Evolutionary conservation across 2,113 vertebrate species (phyloP).

Genomic region (Elephantulus edwardii): DNA sequence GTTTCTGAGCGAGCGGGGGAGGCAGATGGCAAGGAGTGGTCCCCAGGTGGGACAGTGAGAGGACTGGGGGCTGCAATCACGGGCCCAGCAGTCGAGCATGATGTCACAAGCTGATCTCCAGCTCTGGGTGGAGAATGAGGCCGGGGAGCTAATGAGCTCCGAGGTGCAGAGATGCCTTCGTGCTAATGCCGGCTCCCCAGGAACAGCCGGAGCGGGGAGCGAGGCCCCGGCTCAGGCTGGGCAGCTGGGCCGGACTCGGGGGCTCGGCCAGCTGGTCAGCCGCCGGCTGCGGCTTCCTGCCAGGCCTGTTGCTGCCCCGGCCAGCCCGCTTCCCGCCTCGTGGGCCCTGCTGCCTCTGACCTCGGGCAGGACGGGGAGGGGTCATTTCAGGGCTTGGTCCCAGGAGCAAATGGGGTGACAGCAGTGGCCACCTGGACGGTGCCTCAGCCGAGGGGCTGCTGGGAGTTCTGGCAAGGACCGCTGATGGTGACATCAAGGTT

Average conservation of each 20-base stretch:
- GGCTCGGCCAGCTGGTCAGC: constrained; percentile 66
- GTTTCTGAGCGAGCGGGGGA: not conserved
- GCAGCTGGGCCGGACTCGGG: constrained; percentile 66
- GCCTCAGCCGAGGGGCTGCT: not conserved
- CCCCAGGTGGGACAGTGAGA: constrained; percentile 54
- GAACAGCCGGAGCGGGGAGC: constrained; percentile 20
- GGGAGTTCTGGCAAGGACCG: not conserved
- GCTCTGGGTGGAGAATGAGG: constrained; percentile 62
- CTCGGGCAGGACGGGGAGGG: not conserved
- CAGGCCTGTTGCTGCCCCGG: not conserved
- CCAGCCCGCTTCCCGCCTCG: not conserved
- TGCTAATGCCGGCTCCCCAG: constrained; percentile 68
- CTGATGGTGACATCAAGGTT: not conserved
- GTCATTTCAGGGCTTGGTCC: not conserved
- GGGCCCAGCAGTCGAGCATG: constrained; percentile 68
- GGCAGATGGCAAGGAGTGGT: constrained; percentile 75
- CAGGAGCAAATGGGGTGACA: not conserved
- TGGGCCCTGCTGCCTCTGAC: constrained; percentile 32
- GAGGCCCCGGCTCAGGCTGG: constrained; percentile 30
- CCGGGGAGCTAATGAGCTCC: constrained; percentile 70
- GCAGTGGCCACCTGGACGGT: not conserved
- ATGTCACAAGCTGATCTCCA: constrained; percentile 45
- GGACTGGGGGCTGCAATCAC: constrained; percentile 56
- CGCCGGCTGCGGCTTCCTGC: constrained; percentile 43
- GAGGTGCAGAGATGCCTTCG: constrained; percentile 45